phyloP scores from a whole-genome alignment of 2,888 invertebrate species.

The Clistopyga incitator region DNA sequence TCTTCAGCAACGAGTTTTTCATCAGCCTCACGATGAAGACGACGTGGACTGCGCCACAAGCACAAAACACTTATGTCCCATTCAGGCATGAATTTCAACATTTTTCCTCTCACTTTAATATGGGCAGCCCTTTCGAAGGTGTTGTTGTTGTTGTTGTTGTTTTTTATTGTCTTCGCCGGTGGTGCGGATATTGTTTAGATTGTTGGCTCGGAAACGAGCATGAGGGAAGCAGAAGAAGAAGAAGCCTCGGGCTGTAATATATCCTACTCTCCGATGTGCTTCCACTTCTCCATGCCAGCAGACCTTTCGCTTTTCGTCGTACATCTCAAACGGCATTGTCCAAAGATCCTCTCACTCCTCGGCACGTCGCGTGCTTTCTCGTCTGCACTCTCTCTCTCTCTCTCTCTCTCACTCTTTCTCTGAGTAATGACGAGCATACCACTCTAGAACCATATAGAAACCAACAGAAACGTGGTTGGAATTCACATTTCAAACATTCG shows the following conservation, averaged over 20 bases:
- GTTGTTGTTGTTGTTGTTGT: too few species aligned
- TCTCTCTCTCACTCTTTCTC: slow-evolving; percentile 14
- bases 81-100: slow-evolving; percentile 25
- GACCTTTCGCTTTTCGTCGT: slow-evolving; percentile 44
- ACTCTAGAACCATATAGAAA: slow-evolving; percentile 27
- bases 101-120: slow-evolving; percentile 41
- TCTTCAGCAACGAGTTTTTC: slow-evolving; percentile 12
- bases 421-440: slow-evolving; percentile 48
- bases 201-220: slow-evolving; percentile 56
- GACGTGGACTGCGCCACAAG: background rate
- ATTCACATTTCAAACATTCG: slow-evolving; percentile 25
- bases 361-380: slow-evolving; percentile 33
- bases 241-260: slow-evolving; percentile 63
- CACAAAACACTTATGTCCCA: slow-evolving; percentile 3
- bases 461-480: slow-evolving; percentile 39
- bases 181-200: slow-evolving; percentile 59
- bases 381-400: slow-evolving; percentile 9
- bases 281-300: slow-evolving; percentile 32
- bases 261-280: slow-evolving; percentile 37
- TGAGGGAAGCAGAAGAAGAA: slow-evolving; percentile 43
- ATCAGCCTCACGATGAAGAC: background rate
- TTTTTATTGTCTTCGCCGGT: slow-evolving; percentile 39
- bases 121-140: slow-evolving; percentile 7
- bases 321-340: slow-evolving; percentile 44
- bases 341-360: slow-evolving; percentile 34